Base-by-base conservation (phyloP, 2,113 vertebrate genomes). In the Hucho hucho region DNA sequence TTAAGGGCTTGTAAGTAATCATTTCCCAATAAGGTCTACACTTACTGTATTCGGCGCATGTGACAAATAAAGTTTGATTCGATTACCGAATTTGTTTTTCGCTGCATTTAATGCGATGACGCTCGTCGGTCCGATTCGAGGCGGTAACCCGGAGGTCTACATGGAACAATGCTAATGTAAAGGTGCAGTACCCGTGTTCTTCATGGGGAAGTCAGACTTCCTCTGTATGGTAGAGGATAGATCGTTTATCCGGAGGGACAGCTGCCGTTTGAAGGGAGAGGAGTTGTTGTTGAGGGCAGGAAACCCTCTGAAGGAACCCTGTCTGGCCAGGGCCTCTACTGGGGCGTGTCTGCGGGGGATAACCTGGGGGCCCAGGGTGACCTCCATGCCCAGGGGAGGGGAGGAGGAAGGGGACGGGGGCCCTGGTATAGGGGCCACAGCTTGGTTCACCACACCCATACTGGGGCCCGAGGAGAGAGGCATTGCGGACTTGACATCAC, bases 291-390 rank as follows among this genome's bases (percentile, higher is more conserved):
- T 97, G 58, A 99, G 97, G 53, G 90, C 95, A 0, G 97, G 98
- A 90, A 99, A 99, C 78, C 96, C 98, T 67, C 95, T 92, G 93
- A 99, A 99, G 59, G 98, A 99, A 43, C 97, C 97, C 91, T 99
- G 98, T 32, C 98, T 92, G 80, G 96, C 97, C 49, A 99, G 94
- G 1, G 95, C 96, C 65, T 99, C 98, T 53, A 95, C 96, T 0
- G 97, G 96, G 0, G 98, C 96, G 4, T 99, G 98, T 46, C 97
- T 90, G 70, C 98, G 97, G 0, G 98, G 97, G 71, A 99, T 99
- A 37, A 89, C 96, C 88, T 94, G 91, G 79, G 93, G 86, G 37
- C 90, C 91, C 75, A 95, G 92, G 29, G 75, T n/a, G 58, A 84
- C 28, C 75, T 93, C 85, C 22, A 43, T 43, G 37, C 96, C 93